Evolutionary conservation across 1,140 invertebrate species (phyloP).

Genomic region (Phenacoccus solenopsis): DNA sequence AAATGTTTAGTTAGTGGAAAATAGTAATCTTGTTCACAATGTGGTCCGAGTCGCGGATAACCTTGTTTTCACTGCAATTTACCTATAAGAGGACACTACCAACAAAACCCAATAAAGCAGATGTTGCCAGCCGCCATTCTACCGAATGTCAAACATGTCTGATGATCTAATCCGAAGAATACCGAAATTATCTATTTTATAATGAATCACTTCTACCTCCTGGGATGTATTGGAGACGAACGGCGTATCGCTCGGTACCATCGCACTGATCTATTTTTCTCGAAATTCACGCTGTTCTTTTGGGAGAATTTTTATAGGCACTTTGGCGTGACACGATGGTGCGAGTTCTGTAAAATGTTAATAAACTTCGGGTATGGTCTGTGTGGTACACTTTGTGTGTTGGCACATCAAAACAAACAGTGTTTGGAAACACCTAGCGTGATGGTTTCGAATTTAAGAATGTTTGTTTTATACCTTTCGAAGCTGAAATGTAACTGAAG

Average conservation of each 20-base stretch:
- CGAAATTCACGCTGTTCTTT: slow-evolving; percentile 1
- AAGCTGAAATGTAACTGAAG: no score
- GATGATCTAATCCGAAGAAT: slow-evolving; percentile 8
- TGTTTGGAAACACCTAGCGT: no score
- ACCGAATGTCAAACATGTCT: slow-evolving; percentile 8
- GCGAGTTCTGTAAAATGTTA: not conserved
- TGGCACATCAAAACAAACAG: no score
- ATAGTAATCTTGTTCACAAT: slow-evolving; percentile 4
- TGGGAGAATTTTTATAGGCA: not conserved
- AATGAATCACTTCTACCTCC: slow-evolving; percentile 16
- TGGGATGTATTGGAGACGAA: not conserved
- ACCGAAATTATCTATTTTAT: slow-evolving; percentile 9
- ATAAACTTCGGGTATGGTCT: not conserved
- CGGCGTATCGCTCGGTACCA: no score
- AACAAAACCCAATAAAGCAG: not conserved
- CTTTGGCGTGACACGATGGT: not conserved
- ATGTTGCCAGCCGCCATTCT: slow-evolving; percentile 3
- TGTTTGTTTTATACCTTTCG: no score
- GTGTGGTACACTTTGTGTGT: no score
- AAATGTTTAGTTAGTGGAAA: not conserved
- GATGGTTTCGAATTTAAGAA: no score
- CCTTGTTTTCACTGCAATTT: slow-evolving; percentile 7
- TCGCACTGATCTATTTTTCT: not conserved
- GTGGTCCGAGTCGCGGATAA: slow-evolving; percentile 7
- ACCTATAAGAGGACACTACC: not conserved